Percentiles rank a stretch among this genome's conserved stretches.
phyloP scores from a whole-genome alignment of 2,888 invertebrate species.

The Drosophila mimica region DNA sequence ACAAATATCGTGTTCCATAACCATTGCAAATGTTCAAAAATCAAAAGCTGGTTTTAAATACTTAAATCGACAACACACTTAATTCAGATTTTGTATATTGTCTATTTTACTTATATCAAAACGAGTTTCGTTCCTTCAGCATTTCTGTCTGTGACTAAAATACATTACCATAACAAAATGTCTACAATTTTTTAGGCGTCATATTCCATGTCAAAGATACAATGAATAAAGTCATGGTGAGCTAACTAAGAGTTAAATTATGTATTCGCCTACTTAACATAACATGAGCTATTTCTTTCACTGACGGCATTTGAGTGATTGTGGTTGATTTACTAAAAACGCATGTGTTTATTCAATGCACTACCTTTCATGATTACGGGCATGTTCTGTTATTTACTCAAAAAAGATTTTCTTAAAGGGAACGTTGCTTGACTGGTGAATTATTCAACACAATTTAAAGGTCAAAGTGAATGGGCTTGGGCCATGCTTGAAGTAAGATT shows the following conservation, averaged over 20 bases:
- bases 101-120: constrained; percentile 24
- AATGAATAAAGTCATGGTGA: constrained; percentile 3
- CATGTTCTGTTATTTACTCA: background rate
- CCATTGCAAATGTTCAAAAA: background rate
- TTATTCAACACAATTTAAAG: background rate
- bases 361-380: background rate
- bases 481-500: background rate
- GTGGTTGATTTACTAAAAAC: background rate
- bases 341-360: background rate
- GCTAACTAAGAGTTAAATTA: constrained; percentile 15
- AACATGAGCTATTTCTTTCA: constrained; percentile 1
- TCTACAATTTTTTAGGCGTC: constrained; percentile 5
- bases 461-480: background rate
- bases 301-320: background rate
- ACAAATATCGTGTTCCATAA: background rate
- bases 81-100: constrained; percentile 23
- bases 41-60: constrained; percentile 20
- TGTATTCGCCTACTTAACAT: background rate
- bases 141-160: constrained; percentile 23
- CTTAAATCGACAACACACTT: constrained; percentile 33
- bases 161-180: constrained; percentile 37
- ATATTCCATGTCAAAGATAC: constrained; percentile 19
- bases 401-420: background rate
- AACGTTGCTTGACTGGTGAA: background rate
- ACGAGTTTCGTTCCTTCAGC: constrained; percentile 28